Evolutionary conservation across 2,113 vertebrate species (phyloP), one percentile per base, ranked within the genome.

Genomic region (Atractosteus spatula): DNA sequence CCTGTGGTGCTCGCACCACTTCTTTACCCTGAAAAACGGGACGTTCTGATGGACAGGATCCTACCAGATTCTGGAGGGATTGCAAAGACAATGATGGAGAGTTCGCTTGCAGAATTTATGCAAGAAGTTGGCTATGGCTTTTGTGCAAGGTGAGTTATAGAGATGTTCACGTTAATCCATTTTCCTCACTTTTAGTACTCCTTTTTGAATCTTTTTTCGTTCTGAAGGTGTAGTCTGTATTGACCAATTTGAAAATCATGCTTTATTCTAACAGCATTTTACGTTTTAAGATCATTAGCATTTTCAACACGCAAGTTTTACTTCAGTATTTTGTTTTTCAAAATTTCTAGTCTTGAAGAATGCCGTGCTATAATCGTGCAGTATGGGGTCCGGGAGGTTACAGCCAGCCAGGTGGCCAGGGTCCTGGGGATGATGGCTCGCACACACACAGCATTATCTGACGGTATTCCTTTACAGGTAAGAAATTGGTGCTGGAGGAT

Each of bases 1-100:
- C 97, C 97, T 77, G 97, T 99, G 97, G 97, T 99, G 96, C 97
- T 99, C 89, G 94, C 97, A 97, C 97, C 97, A 98, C 96, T 99
- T 85, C 86, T 99, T 87, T 99, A 99, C 93, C 97, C 96, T 97
- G 97, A 98, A 97, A 98, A 99, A 97, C 96, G 96, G 95, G 94
- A 99, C 96, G 96, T 99, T 94, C 96, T 98, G 93, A 98, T 98
- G 96, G 97, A 98, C 90, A 96, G 97, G 92, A 98, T 99, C 91
- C 91, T 99, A 85, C 96, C 97, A 94, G 97, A 99, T 91, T 99
- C 97, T 80, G 96, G 96, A 92, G 97, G 98, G 89, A 95, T 99
- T 93, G 95, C 95, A 63, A 99, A 99, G 92, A 99, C 96, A 88
- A 97, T 97, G 93, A 99, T 99, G 97, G 97, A 98, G 93, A 98